phyloP scores from a whole-genome alignment of 30 jellyfish, hydroid and myxozoan species.

The Rhopilema esculentum region DNA sequence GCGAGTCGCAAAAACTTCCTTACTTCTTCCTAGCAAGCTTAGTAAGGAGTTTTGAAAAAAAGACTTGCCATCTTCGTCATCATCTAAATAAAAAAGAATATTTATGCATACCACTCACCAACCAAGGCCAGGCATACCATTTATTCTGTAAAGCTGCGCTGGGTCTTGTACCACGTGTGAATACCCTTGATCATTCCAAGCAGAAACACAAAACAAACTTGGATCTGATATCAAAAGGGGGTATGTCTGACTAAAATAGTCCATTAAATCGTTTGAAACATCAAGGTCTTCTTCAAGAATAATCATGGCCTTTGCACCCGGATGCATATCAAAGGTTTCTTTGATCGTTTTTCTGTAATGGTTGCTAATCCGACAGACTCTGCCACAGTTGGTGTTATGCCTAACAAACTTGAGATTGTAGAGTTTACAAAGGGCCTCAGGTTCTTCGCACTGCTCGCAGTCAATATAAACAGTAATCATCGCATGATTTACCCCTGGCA shows the following conservation, averaged over 20 bases:
- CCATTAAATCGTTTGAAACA: constrained; percentile 87
- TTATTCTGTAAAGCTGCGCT: constrained; percentile 84
- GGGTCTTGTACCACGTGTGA: constrained; percentile 90
- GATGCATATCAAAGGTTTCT: constrained; percentile 86
- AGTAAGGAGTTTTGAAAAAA: too few relatives aligned
- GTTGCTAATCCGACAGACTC: constrained; percentile 89
- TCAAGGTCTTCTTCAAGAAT: constrained; percentile 95
- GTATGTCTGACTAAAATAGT: constrained; percentile 82
- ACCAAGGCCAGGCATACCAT: constrained; percentile 99
- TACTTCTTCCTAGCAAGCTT: too few relatives aligned
- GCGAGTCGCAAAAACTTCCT: too few relatives aligned
- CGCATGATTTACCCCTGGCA: constrained; percentile 82
- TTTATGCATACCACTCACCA: constrained; percentile 40
- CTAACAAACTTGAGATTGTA: constrained; percentile 79
- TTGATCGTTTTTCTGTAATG: constrained; percentile 85
- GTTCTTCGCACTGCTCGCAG: constrained; percentile 73
- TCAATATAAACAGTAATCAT: constrained; percentile 88
- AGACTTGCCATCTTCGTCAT: too few relatives aligned
- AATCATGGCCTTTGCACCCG: constrained; percentile 79
- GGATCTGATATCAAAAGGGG: constrained; percentile 83
- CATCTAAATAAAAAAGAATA: not conserved
- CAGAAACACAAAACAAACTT: constrained; percentile 88
- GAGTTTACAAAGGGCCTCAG: constrained; percentile 85
- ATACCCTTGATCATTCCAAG: constrained; percentile 99
- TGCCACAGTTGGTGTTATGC: constrained; percentile 84